These are phyloP conservation scores for Pangasius larnaudii DNA, from an alignment of 2,797 vertebrate species.

Conservation along the genomic window DNA sequence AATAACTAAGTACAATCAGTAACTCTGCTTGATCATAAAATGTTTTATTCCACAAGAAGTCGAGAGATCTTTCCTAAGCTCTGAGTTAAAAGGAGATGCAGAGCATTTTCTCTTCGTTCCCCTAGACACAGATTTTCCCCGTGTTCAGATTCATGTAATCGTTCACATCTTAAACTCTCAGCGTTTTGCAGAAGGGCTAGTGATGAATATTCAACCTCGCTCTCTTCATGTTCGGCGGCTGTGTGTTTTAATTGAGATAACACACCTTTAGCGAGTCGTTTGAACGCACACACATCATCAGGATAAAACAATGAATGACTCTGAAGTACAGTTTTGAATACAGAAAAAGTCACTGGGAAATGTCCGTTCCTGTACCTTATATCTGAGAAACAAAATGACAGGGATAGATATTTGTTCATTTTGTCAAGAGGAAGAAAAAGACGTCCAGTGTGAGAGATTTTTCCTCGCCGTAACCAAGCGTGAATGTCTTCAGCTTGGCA, in stretches of 20 bases:
- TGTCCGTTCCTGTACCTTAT: background rate
- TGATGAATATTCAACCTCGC: conserved; percentile 60
- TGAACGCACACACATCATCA: conserved; percentile 54
- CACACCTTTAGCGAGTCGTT: conserved; percentile 46
- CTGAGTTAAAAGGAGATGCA: background rate
- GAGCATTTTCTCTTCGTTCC: background rate
- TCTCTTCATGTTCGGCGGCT: conserved; percentile 7
- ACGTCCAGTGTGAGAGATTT: background rate
- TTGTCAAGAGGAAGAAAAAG: background rate
- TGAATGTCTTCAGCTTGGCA: background rate
- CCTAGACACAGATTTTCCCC: background rate
- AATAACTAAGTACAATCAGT: background rate
- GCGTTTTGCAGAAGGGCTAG: conserved; percentile 43
- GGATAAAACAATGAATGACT: conserved; percentile 36
- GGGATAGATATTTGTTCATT: background rate
- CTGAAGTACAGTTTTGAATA: background rate
- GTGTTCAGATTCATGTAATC: conserved; percentile 64
- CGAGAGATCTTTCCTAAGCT: background rate
- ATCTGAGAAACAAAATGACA: background rate
- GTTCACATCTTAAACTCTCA: conserved; percentile 64
- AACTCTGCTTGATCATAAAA: background rate
- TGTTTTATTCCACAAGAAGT: background rate
- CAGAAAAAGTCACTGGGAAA: background rate
- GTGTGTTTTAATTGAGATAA: conserved; percentile 30
- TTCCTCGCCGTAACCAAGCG: background rate